Base-by-base conservation (phyloP, 2,888 invertebrate genomes). In the Stenotaenia linearis region DNA sequence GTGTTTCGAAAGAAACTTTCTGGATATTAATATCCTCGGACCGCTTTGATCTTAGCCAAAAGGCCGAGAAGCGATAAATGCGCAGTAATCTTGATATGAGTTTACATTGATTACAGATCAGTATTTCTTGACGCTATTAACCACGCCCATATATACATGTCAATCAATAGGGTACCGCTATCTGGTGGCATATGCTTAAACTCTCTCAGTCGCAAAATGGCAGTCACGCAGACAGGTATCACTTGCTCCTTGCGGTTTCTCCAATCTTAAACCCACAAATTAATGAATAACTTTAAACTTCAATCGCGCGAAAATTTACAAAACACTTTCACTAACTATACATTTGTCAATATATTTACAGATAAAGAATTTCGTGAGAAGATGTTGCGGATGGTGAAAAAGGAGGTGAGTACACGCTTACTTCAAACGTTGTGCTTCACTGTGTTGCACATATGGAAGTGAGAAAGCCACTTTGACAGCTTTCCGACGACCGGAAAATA, bases 341-440 rank as follows among this genome's bases (percentile, higher is more conserved):
- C 50, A 4, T 50, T 18, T 18, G 5, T 4, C 7, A 21, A 18
- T 50, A 7, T 18, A 50, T 18, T 78, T 75, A 18, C 79, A 78
- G 80, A 80, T 21, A 80, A 79, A 75, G 78, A 79, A 37, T 45
- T 69, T 50, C 75, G 78, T 86, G 92, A 93, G 85, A 90, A 90
- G 83, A 90, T 95, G 83, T 92, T 95, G 81, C 90, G 91, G 78
- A 90, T 90, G 82, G 94, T 95, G 75, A 95, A 94, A 87, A 94
- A 94, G 86, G 94, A 89, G 87, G 88, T 88, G 84, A 85, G 85
- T 80, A 30, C 50, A 74, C 28, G 61, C 40, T 50, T 50, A 21
- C 12, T 45, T 77, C 28, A 28, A 28, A 45, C 21, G 40, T 35
- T 76, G 32, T 21, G 40, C 35, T 37, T 76, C 35, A 35, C 40